These are phyloP conservation scores for Esox masquinongy DNA, from an alignment of 2,797 vertebrate species.

Conservation along the genomic window DNA sequence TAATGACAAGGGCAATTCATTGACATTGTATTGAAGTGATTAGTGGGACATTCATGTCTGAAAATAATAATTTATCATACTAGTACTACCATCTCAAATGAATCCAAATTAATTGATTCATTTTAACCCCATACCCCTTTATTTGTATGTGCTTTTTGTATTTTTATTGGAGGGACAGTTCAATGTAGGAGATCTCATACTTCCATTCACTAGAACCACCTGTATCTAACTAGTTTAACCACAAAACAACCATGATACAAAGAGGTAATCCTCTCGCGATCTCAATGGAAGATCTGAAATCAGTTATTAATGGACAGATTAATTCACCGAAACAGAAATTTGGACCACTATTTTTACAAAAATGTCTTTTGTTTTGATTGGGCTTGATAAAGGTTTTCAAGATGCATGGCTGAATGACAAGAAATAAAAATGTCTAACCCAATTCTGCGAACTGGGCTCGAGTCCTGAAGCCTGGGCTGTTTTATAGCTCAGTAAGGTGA, in stretches of 20 bases:
- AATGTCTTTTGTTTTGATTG: constrained; percentile 7
- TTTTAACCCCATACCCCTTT: not conserved
- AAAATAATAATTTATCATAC: constrained; percentile 39
- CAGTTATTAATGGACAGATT: not conserved
- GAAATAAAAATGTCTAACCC: not conserved
- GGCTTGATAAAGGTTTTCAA: not conserved
- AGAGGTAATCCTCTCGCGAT: not conserved
- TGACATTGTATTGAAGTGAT: constrained; percentile 51
- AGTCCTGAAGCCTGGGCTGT: constrained; percentile 8
- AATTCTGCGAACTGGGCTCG: not conserved
- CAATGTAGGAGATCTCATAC: not conserved
- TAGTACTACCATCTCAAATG: not conserved
- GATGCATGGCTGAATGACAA: constrained; percentile 44
- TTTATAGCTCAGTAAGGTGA: not conserved
- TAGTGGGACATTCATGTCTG: constrained; percentile 51
- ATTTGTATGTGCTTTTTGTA: not conserved
- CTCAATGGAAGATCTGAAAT: not conserved
- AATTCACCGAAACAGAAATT: not conserved
- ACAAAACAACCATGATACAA: not conserved
- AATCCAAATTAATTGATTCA: not conserved
- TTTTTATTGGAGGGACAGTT: not conserved
- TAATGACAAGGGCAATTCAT: not conserved
- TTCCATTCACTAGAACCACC: not conserved
- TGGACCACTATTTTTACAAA: not conserved
- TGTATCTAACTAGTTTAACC: not conserved